Conservation (phyloP, 2,888 invertebrate species). For the Litoditis marina region DNA sequence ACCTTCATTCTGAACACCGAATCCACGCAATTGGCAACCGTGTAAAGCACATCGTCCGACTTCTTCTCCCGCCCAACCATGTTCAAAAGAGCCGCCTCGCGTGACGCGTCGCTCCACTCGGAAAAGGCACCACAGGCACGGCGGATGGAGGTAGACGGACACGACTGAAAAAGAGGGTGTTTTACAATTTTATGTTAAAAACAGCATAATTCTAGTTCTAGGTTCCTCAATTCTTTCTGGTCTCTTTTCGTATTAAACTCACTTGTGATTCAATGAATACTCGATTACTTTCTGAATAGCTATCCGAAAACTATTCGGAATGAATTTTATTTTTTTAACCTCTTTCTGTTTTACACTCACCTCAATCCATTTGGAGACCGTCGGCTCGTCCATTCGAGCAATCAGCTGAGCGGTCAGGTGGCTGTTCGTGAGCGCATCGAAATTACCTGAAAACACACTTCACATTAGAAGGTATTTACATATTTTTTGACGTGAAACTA, state of each 20-base stretch:
- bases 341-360: background rate
- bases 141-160: background rate
- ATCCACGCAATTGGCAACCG: conserved; percentile 13
- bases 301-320: too few species aligned
- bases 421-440: conserved; percentile 5
- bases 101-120: conserved; percentile 4
- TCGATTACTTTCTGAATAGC: background rate
- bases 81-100: conserved; percentile 4
- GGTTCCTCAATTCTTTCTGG: too few species aligned
- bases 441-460: conserved; percentile 6
- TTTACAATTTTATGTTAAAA: background rate
- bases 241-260: too few species aligned
- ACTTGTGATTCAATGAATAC: background rate
- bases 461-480: too few species aligned
- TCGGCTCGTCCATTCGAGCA: conserved; percentile 6
- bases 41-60: conserved; percentile 5
- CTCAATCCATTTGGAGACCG: conserved; percentile 15
- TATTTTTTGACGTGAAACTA: too few species aligned
- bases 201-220: background rate
- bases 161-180: background rate
- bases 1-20: conserved; percentile 15
- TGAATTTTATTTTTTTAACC: too few species aligned
- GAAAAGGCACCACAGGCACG: conserved; percentile 1
- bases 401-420: conserved; percentile 5
- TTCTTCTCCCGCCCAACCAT: background rate